A percentile compares a stretch with the other conserved stretches of the same genome.
Evolutionary conservation across 2,113 vertebrate species (phyloP).

Genomic region (Triplophysa siluroides): DNA sequence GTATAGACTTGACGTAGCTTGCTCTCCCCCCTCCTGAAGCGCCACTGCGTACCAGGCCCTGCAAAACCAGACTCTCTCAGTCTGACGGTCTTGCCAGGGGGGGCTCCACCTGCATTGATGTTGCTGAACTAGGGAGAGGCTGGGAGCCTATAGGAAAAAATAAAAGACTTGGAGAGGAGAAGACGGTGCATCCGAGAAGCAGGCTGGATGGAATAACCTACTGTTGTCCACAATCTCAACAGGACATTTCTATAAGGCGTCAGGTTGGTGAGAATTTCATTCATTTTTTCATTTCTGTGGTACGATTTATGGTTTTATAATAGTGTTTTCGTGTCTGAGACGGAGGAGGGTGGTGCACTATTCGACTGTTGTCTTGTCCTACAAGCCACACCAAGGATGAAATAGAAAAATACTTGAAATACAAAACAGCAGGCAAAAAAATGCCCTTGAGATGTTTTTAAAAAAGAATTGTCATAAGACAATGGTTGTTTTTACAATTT

Average conservation of each 20-base stretch:
- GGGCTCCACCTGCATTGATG: constrained; percentile 40
- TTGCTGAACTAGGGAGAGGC: constrained; percentile 56
- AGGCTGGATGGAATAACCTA: constrained; percentile 48
- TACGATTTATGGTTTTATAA: constrained; percentile 1
- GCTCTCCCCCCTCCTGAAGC: constrained; percentile 56
- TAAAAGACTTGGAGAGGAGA: constrained; percentile 44
- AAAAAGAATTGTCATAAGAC: background rate
- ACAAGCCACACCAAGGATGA: background rate
- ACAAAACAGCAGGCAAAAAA: background rate
- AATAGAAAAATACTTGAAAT: background rate
- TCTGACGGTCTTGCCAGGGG: constrained; percentile 39
- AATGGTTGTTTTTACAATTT: background rate
- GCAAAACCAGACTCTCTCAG: constrained; percentile 47
- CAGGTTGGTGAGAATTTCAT: constrained; percentile 22
- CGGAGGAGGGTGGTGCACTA: constrained; percentile 25
- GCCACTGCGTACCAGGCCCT: constrained; percentile 59
- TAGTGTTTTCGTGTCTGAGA: background rate
- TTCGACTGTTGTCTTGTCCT: background rate
- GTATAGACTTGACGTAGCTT: background rate
- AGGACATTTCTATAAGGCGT: constrained; percentile 43
- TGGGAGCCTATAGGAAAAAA: constrained; percentile 36
- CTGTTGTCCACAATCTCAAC: constrained; percentile 25
- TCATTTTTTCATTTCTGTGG: no score
- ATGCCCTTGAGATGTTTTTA: background rate
- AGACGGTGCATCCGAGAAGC: constrained; percentile 12